Conservation (phyloP, 2,888 invertebrate species). For the Acrobasis repandana region DNA sequence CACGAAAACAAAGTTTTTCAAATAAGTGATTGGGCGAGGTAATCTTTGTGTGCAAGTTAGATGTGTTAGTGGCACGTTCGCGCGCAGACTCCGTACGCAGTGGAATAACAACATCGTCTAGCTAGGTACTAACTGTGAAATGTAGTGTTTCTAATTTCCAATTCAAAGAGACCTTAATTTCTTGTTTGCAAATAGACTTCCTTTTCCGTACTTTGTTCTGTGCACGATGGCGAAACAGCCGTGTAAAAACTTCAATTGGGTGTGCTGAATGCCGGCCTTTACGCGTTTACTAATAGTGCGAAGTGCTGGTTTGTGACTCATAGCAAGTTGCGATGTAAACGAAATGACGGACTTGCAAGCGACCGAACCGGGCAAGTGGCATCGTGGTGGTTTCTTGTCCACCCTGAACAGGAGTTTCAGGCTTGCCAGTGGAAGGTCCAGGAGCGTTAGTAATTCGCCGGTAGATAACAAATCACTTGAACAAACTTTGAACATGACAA, state of each 20-base stretch:
- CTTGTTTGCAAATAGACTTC: conserved; percentile 36
- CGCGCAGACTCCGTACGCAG: conserved; percentile 58
- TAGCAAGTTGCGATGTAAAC: conserved; percentile 66
- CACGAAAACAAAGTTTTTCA: conserved; percentile 45
- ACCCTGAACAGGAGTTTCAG: conserved; percentile 77
- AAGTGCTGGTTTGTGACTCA: conserved; percentile 67
- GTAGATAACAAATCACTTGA: conserved; percentile 57
- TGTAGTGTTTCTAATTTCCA: conserved; percentile 38
- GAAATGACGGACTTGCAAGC: conserved; percentile 72
- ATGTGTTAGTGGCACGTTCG: conserved; percentile 44
- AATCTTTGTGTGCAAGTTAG: conserved; percentile 40
- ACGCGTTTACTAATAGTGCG: conserved; percentile 58
- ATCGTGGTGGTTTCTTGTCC: conserved; percentile 74
- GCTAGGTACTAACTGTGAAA: conserved; percentile 38
- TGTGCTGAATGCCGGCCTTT: conserved; percentile 56
- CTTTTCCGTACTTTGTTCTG: conserved; percentile 38
- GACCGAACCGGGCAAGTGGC: conserved; percentile 70
- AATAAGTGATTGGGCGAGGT: conserved; percentile 65
- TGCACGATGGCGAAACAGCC: conserved; percentile 38
- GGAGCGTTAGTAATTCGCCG: conserved; percentile 53
- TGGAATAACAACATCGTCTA: conserved; percentile 55
- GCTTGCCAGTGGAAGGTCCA: conserved; percentile 60
- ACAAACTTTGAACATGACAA: conserved; percentile 53
- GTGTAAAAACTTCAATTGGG: conserved; percentile 40
- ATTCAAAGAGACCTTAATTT: conserved; percentile 36